These are phyloP conservation scores for Xestia rhomboidea DNA, from an alignment of 2,888 invertebrate species.

Conservation along the genomic window DNA sequence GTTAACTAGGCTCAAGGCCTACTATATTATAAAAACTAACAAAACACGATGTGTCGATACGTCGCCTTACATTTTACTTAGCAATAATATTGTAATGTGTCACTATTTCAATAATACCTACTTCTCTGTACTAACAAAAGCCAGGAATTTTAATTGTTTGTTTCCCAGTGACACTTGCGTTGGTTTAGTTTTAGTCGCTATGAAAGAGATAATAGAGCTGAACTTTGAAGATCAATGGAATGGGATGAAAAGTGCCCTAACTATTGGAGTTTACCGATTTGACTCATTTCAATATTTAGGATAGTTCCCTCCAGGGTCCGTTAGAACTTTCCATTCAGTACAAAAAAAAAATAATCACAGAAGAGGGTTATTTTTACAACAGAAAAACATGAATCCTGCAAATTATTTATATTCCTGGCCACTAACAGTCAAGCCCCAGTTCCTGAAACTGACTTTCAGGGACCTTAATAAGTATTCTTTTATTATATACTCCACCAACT, in stretches of 20 bases:
- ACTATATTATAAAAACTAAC: slow-evolving; percentile 20
- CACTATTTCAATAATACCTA: slow-evolving; percentile 13
- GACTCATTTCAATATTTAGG: background rate
- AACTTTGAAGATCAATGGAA: background rate
- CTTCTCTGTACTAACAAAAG: slow-evolving; percentile 28
- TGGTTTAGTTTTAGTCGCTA: background rate
- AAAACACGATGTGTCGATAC: slow-evolving; percentile 9
- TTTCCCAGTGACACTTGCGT: slow-evolving; percentile 20
- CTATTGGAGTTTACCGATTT: background rate
- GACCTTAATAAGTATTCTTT: background rate
- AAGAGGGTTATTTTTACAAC: background rate
- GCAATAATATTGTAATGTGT: slow-evolving; percentile 28
- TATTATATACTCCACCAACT: background rate
- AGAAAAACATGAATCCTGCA: background rate
- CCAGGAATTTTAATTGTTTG: slow-evolving; percentile 21
- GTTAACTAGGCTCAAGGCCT: slow-evolving; percentile 25
- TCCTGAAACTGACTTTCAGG: slow-evolving; percentile 4
- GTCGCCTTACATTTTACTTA: slow-evolving; percentile 22
- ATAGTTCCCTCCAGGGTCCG: background rate
- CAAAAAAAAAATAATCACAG: background rate
- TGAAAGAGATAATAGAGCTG: background rate
- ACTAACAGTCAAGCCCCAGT: background rate
- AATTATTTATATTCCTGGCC: background rate
- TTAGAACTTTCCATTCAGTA: background rate
- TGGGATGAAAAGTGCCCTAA: background rate